Base-by-base conservation (phyloP, 2,797 vertebrate genomes). In the Cichlasoma orientale region DNA sequence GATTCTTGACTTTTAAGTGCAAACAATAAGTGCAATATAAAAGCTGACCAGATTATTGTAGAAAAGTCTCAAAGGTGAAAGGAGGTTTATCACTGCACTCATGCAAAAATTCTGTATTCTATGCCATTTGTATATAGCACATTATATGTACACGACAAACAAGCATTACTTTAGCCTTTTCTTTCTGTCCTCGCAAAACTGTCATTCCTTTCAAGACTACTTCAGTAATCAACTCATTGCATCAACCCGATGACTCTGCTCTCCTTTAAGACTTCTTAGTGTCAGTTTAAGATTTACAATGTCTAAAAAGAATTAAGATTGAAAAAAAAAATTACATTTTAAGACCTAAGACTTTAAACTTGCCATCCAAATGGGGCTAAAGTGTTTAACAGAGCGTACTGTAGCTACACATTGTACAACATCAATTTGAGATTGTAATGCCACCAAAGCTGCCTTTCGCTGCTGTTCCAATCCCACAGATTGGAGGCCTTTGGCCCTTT, bases 361-460 rank as follows among this genome's bases (percentile, higher is more conserved):
- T 89, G 91, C 85, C 77, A 76, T 91, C 91, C 84, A 92, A 94
- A 91, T 86, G 81, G 91, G 90, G 92, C 92, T 93, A 88, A 95
- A 94, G 92, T 77, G 81, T 95, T 94, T 92, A 94, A 89, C 80
- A 93, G 87, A 94, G 94, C 80, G 79, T 80, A 90, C 87, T 92
- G 93, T 91, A 88, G 91, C 90, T 86, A 86, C 92, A 94, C 93
- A 92, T 93, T 94, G 95, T 95, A 94, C 93, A 91, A 96, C 96
- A 96, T 94, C 95, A 97, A 97, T 97, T 96, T 96, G 92, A 94
- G 96, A 97, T 96, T 96, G 96, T 97, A 97, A 97, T 97, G 96
- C 96, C 95, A 96, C 95, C 95, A 96, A 97, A 96, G 95, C 96
- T 96, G 96, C 94, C 94, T 96, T 96, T 93, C 83, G 89, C 92